These are phyloP conservation scores for Macropodus opercularis DNA, from an alignment of 2,797 vertebrate genomes.

Conservation along the genomic window DNA sequence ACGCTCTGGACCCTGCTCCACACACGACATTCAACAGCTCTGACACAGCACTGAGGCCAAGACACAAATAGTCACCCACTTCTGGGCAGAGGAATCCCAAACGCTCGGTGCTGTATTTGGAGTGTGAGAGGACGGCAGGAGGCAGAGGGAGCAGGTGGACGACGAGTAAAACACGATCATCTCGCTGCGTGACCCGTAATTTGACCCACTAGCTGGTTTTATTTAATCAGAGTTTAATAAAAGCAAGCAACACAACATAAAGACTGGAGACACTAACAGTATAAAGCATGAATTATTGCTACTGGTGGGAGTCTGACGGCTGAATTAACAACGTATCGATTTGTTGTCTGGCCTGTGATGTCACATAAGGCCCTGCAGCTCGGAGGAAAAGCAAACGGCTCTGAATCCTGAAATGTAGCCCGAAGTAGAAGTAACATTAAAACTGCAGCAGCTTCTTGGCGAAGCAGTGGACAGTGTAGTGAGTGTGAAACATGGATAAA, in stretches of 20 bases:
- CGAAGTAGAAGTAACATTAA: too few relatives aligned
- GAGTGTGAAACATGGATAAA: too few relatives aligned
- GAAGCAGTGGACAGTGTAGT: too few relatives aligned
- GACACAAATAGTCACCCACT: constrained; percentile 33
- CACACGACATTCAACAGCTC: neutral
- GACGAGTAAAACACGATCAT: too few relatives aligned
- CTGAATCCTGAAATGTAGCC: too few relatives aligned
- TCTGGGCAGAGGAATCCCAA: constrained; percentile 12
- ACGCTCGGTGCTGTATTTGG: constrained; percentile 17
- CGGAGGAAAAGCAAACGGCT: too few relatives aligned
- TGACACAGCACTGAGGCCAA: constrained; percentile 9
- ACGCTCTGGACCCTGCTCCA: neutral
- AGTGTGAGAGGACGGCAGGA: neutral
- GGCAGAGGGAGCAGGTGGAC: constrained; percentile 7
- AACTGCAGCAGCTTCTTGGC: too few relatives aligned
- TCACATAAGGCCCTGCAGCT: too few relatives aligned
- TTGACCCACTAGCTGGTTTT: neutral
- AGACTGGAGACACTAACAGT: neutral
- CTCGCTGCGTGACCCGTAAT: neutral
- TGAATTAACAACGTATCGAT: neutral
- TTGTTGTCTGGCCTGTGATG: too few relatives aligned
- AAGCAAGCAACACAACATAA: neutral
- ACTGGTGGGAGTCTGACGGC: neutral
- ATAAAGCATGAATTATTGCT: neutral
- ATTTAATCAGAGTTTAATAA: neutral